Base-by-base conservation (phyloP, 1,140 invertebrate genomes). In the Condylostylus longicornis region DNA sequence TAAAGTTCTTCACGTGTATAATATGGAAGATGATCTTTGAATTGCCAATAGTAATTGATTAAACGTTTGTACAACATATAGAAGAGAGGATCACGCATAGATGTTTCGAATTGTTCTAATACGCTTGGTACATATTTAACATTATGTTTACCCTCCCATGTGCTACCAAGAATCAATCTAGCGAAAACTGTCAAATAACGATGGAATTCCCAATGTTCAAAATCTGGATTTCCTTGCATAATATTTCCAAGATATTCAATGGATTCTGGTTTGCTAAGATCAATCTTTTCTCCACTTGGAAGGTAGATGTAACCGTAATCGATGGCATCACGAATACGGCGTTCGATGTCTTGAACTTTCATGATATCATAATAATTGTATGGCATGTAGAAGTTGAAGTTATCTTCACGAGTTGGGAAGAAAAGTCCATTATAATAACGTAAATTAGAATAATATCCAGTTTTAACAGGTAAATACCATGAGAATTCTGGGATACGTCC, bases 71-170 rank as follows among this genome's bases (percentile, higher is more conserved):
- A 69, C 5, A 75, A 53, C 36, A 68, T 63, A 47, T 67, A 75
- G 62, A 73, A 72, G 5, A 62, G 58, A 4, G 73, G 72, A 42
- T 76, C 73, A 23, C 74, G 65, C 22, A 73, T 44, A 10, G 68
- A 64, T 8, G 72, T 72, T 38, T 58, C 46, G 41, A 54, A 64
- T 15, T 51, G 13, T 40, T 69, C 59, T 33, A 70, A 46, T 8
- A 61, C 52, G 8, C 67, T 52, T 29, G 60, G 54, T 42, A 43
- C 6, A 33, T 38, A 28, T 0, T 48, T 30, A n/a, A n/a, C n/a
- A n/a, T n/a, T n/a, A n/a, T n/a, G n/a, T n/a, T n/a, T n/a, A n/a
- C n/a, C n/a, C 10, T 58, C 37, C 4, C 40, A 17, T 8, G 40
- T 38, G 19, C 53, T 53, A 17, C 61, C 56, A 5, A 64, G 25